phyloP scores from a whole-genome alignment of 2,888 invertebrate genomes.

The Scaptomyza reducta region DNA sequence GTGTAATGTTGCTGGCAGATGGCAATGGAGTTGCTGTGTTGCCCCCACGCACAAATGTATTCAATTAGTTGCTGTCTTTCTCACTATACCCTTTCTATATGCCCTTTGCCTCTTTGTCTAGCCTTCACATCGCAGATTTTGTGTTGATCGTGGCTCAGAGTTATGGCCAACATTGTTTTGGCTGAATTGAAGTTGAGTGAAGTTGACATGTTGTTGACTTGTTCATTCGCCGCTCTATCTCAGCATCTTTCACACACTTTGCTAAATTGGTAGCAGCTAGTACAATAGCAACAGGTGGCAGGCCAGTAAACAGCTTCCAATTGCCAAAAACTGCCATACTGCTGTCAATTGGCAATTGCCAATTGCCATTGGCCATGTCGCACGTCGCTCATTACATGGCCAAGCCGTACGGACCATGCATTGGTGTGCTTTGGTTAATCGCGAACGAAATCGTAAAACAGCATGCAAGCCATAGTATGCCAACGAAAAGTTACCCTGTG shows the following conservation, averaged over 20 bases:
- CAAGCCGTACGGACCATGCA: conserved; percentile 9
- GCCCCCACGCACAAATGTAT: conserved; percentile 46
- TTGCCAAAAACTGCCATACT: conserved; percentile 49
- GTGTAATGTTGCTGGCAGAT: conserved; percentile 24
- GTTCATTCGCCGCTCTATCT: conserved; percentile 25
- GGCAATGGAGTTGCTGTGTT: conserved; percentile 9
- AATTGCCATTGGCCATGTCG: conserved; percentile 67
- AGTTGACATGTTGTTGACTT: conserved; percentile 48
- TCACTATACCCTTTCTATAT: background rate
- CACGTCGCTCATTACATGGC: conserved; percentile 67
- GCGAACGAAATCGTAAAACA: conserved; percentile 63
- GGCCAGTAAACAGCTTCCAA: conserved; percentile 37
- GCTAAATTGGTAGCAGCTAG: conserved; percentile 37
- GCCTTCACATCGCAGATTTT: conserved; percentile 15
- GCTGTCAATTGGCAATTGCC: conserved; percentile 40
- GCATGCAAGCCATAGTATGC: conserved; percentile 13
- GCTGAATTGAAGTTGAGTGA: conserved; percentile 17
- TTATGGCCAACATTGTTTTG: conserved; percentile 40
- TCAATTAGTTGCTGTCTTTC: conserved; percentile 59
- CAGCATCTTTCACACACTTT: conserved; percentile 32
- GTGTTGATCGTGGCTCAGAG: conserved; percentile 16
- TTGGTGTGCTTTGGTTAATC: conserved; percentile 51
- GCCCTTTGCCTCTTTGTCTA: background rate
- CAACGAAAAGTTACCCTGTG: conserved; percentile 14
- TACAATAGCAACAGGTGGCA: conserved; percentile 68